Percentiles rank a stretch among this genome's conserved stretches.
These are phyloP conservation scores for Chorisops tibialis DNA, from an alignment of 2,888 invertebrate species.

Conservation along the genomic window DNA sequence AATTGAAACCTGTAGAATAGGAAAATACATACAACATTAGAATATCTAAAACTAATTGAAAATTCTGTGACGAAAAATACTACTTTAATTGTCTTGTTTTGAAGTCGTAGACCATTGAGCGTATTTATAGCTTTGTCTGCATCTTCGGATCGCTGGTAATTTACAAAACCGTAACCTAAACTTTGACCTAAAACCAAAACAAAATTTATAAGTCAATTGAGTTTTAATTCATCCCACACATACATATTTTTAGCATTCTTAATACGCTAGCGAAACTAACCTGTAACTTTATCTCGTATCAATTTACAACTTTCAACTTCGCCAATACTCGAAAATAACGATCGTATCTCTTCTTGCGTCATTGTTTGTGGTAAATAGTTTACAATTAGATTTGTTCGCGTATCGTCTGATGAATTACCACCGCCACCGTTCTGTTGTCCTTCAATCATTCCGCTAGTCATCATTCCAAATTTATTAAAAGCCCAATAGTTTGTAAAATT, in stretches of 20 bases:
- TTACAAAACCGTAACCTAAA: constrained; percentile 99
- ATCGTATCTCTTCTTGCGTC: constrained; percentile 92
- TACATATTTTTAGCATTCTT: neutral
- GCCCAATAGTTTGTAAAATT: neutral
- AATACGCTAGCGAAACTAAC: constrained; percentile 53
- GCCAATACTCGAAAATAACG: constrained; percentile 90
- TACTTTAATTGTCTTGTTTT: constrained; percentile 99
- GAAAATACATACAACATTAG: neutral
- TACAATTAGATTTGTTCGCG: constrained; percentile 91
- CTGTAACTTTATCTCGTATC: constrained; percentile 94
- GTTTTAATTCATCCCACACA: neutral
- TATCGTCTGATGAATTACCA: constrained; percentile 75
- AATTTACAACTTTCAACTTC: constrained; percentile 97
- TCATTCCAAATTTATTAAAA: constrained; percentile 31
- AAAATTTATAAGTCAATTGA: neutral
- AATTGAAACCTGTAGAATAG: constrained; percentile 60
- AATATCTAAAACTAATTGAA: neutral
- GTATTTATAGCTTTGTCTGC: constrained; percentile 98
- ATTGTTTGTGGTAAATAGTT: constrained; percentile 94
- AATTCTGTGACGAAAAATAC: neutral
- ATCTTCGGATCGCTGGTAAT: constrained; percentile 96
- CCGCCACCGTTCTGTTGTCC: constrained; percentile 75
- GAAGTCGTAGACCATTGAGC: constrained; percentile 94
- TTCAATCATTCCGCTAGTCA: constrained; percentile 53
- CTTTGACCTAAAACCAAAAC: constrained; percentile 72